phyloP scores from a whole-genome alignment of 2,888 invertebrate species.

The Tetranychus piercei region DNA sequence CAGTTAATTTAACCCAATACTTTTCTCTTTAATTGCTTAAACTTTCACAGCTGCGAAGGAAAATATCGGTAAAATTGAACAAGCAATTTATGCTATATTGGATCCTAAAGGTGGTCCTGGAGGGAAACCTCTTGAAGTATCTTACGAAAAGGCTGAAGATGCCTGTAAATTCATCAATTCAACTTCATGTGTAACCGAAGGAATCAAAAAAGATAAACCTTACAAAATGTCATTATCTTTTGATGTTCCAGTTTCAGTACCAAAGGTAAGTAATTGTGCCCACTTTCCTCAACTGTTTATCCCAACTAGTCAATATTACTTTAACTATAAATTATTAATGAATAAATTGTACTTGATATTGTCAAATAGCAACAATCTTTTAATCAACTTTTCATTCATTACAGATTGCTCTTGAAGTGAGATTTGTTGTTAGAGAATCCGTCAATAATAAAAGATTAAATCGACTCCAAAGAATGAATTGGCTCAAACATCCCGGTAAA shows the following conservation, averaged over 20 bases:
- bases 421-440: neutral
- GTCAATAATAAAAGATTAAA: neutral
- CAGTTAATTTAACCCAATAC: neutral
- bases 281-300: neutral
- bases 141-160: slow-evolving; percentile 2
- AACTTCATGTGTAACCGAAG: neutral
- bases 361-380: neutral
- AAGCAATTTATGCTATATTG: neutral
- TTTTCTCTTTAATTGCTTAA: neutral
- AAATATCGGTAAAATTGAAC: neutral
- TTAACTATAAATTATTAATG: neutral
- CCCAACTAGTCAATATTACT: no score
- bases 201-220: neutral
- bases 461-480: neutral
- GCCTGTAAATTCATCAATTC: slow-evolving; percentile 2
- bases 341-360: neutral
- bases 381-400: neutral
- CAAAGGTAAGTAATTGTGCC: neutral
- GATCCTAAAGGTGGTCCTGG: slow-evolving; percentile 8
- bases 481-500: slow-evolving; percentile 3
- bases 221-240: neutral
- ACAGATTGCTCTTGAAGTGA: neutral
- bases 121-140: neutral
- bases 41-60: neutral
- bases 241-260: neutral